Conservation (phyloP, 2,113 vertebrate genomes). For the Erythrocercus mccallii region DNA sequence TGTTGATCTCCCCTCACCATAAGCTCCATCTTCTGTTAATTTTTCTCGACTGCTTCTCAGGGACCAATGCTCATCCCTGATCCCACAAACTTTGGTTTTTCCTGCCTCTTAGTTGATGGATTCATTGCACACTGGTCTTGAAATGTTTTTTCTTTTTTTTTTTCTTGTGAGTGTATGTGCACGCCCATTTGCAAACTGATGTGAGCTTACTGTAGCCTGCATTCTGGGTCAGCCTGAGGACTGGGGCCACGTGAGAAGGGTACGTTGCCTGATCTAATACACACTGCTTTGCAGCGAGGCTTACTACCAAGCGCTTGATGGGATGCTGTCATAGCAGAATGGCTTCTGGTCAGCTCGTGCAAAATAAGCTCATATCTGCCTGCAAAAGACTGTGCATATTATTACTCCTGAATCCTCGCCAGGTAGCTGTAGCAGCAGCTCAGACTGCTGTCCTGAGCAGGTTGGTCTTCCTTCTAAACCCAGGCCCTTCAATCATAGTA, state of each 20-base stretch:
- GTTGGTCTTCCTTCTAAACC: neutral
- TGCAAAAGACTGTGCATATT: conserved; percentile 35
- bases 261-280: neutral
- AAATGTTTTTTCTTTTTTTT: neutral
- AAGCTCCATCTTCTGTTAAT: neutral
- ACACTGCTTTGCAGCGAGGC: conserved; percentile 36
- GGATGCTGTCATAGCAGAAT: neutral
- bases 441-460: neutral
- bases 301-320: neutral
- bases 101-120: neutral
- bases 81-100: neutral
- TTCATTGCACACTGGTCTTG: conserved; percentile 11
- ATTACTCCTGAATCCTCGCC: neutral
- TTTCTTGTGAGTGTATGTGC: neutral
- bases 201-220: conserved; percentile 47
- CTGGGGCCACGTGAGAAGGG: conserved; percentile 7
- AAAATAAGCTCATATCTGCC: conserved; percentile 53
- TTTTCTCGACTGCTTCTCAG: neutral
- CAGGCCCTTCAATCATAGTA: neutral
- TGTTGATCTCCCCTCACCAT: neutral
- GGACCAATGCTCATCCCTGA: neutral
- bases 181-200: conserved; percentile 36
- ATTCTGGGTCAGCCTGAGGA: conserved; percentile 32
- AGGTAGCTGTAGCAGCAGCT: neutral
- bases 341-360: conserved; percentile 30